phyloP scores from a whole-genome alignment of 1,140 invertebrate species.

The Drosophila parabipectinata region DNA sequence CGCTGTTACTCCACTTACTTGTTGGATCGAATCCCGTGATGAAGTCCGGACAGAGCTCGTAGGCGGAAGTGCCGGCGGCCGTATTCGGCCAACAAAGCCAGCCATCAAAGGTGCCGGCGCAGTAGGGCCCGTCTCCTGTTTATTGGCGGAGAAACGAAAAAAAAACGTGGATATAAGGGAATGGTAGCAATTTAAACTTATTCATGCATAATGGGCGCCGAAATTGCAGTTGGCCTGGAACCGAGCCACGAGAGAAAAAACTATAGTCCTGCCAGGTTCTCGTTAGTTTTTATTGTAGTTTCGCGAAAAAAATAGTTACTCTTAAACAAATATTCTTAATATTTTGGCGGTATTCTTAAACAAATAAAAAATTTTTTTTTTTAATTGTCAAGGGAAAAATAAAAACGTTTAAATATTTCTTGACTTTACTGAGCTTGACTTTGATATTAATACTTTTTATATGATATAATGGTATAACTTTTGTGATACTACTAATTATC shows the following conservation, averaged over 20 bases:
- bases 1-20: conserved; percentile 81
- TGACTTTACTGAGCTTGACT: too few species aligned
- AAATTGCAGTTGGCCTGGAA: conserved; percentile 29
- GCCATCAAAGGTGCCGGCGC: conserved; percentile 91
- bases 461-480: too few species aligned
- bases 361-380: background rate
- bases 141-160: conserved; percentile 3
- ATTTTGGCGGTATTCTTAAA: too few species aligned
- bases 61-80: conserved; percentile 88
- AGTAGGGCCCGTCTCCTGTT: conserved; percentile 87
- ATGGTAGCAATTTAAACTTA: conserved; percentile 42
- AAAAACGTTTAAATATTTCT: background rate
- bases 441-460: too few species aligned
- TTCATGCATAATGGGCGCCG: conserved; percentile 37
- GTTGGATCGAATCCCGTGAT: conserved; percentile 90
- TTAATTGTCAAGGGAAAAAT: background rate
- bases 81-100: conserved; percentile 95
- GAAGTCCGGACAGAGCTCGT: conserved; percentile 90
- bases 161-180: background rate
- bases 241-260: background rate
- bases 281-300: background rate
- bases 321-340: too few species aligned
- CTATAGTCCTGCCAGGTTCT: background rate
- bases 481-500: too few species aligned
- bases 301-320: background rate